These are phyloP conservation scores for Gadus chalcogrammus DNA, from an alignment of 2,113 vertebrate genomes.

Conservation along the genomic window DNA sequence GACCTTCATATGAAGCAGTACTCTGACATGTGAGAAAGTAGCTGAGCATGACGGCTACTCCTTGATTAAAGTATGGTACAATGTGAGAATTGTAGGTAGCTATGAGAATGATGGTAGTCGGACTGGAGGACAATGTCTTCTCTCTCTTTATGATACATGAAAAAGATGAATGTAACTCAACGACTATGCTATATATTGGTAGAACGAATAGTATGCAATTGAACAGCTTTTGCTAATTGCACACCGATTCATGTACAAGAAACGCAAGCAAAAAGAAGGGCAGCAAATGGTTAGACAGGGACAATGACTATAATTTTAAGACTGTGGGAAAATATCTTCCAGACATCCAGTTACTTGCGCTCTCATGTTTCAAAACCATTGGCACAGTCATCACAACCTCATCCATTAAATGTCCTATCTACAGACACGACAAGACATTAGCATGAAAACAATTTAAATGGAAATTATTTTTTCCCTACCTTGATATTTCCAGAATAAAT, in stretches of 20 bases:
- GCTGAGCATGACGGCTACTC: too few relatives aligned
- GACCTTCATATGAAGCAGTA: too few relatives aligned
- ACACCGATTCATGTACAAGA: neutral
- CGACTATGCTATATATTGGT: too few relatives aligned
- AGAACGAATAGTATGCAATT: too few relatives aligned
- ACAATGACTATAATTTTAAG: constrained; percentile 5
- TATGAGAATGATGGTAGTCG: too few relatives aligned
- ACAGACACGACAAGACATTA: constrained; percentile 38
- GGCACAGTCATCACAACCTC: constrained; percentile 14
- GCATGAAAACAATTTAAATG: constrained; percentile 71
- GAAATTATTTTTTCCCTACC: constrained; percentile 44
- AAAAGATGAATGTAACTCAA: too few relatives aligned
- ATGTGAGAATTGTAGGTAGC: too few relatives aligned
- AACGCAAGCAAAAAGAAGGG: too few relatives aligned
- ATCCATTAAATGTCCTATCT: constrained; percentile 26
- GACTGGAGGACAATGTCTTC: too few relatives aligned
- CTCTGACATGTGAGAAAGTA: too few relatives aligned
- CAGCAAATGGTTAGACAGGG: constrained; percentile 2
- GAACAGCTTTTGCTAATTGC: neutral
- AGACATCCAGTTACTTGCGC: constrained; percentile 1
- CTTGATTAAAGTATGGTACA: too few relatives aligned
- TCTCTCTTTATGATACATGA: too few relatives aligned
- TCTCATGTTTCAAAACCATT: constrained; percentile 24
- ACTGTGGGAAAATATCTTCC: constrained; percentile 15
- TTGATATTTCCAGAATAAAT: constrained; percentile 38